Conservation (phyloP, 1,140 invertebrate genomes). For the Drosophila watanabei region DNA sequence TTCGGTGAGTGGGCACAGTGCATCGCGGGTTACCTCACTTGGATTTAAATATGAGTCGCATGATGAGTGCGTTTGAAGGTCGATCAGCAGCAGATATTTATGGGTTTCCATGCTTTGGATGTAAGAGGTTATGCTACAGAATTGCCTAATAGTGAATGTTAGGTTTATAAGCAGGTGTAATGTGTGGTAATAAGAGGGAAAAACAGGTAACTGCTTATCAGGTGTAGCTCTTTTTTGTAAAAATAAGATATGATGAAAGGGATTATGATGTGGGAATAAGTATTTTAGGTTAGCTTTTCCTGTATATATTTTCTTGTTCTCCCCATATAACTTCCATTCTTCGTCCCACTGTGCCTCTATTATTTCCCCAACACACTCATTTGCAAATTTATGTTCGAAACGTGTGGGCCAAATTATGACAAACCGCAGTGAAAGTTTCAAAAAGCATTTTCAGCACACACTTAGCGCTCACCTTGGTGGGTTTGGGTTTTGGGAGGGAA, state of each 20-base stretch:
- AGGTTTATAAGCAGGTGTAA: neutral
- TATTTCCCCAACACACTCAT: slow-evolving; percentile 31
- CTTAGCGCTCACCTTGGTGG: slow-evolving; percentile 26
- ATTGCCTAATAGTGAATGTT: neutral
- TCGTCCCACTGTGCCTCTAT: slow-evolving; percentile 25
- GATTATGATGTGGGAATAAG: neutral
- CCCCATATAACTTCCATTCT: neutral
- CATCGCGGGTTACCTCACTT: slow-evolving; percentile 3
- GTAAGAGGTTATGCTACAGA: neutral
- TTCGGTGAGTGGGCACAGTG: slow-evolving; percentile 7
- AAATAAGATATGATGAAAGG: neutral
- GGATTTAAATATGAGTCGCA: neutral
- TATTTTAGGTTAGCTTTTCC: neutral
- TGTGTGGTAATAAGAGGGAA: neutral
- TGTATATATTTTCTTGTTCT: neutral
- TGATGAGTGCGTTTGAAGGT: slow-evolving; percentile 3
- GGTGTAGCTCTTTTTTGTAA: neutral
- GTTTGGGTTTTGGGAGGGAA: neutral
- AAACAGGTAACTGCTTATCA: neutral
- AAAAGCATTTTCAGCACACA: slow-evolving; percentile 74
- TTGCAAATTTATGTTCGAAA: slow-evolving; percentile 67
- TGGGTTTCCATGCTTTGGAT: neutral
- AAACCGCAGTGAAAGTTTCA: slow-evolving; percentile 69
- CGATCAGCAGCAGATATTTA: slow-evolving; percentile 18
- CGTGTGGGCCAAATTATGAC: slow-evolving; percentile 75